Percentiles rank a stretch among this genome's conserved stretches.
Conservation (phyloP, 2,888 invertebrate species). For the Onchidella celtica region DNA sequence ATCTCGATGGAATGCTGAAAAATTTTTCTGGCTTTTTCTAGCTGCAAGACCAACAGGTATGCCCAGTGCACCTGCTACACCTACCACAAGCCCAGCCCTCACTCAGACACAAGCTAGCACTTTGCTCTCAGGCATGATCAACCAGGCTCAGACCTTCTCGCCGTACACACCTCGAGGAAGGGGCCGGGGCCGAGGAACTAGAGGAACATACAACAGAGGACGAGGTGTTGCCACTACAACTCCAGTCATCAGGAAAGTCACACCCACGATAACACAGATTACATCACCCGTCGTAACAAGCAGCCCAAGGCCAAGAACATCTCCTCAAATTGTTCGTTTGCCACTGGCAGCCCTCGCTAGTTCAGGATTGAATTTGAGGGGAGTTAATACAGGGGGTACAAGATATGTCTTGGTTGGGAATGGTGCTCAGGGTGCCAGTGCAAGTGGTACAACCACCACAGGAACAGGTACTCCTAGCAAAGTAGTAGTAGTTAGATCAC, state of each 20-base stretch:
- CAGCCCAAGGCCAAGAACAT: not conserved
- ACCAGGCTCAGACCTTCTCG: conserved; percentile 27
- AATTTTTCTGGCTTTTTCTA: too few relatives aligned
- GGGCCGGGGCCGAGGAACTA: conserved; percentile 37
- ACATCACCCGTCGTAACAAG: not conserved
- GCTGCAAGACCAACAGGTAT: conserved; percentile 22
- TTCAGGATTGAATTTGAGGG: conserved; percentile 5
- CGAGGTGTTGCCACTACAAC: conserved; percentile 6
- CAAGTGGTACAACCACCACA: not conserved
- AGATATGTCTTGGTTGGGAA: conserved; percentile 26
- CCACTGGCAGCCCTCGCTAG: conserved; percentile 28
- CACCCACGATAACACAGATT: not conserved
- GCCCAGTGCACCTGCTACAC: not conserved
- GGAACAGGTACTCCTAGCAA: conserved; percentile 11
- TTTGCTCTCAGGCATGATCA: conserved; percentile 24
- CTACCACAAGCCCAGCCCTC: not conserved
- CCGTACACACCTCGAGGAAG: conserved; percentile 22
- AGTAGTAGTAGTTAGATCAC: conserved; percentile 39
- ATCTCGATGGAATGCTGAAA: too few relatives aligned
- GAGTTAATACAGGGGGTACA: not conserved
- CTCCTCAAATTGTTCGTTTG: conserved; percentile 31
- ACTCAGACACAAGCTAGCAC: not conserved
- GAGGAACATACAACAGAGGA: conserved; percentile 34
- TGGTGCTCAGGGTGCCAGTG: not conserved
- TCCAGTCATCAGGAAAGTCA: not conserved